phyloP scores from a whole-genome alignment of 2,888 invertebrate genomes.

The Acleris cristana region DNA sequence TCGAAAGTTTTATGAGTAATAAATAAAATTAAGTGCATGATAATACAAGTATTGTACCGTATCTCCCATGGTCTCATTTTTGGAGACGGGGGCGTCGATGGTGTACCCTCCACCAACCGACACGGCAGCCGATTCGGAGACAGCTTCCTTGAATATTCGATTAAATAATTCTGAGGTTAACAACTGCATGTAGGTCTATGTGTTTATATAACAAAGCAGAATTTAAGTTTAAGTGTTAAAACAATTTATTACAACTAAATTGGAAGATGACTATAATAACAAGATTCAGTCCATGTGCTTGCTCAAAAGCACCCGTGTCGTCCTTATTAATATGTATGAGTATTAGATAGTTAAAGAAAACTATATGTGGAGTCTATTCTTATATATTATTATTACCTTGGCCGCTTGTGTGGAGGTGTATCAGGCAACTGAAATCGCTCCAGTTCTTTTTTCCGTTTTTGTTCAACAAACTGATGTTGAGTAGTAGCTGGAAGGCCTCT shows the following conservation, averaged over 20 bases:
- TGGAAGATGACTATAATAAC: conserved; percentile 1
- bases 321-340: conserved; percentile 3
- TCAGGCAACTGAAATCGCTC: too few relatives aligned
- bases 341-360: background rate
- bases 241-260: background rate
- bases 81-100: conserved; percentile 3
- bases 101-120: background rate
- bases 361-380: too few relatives aligned
- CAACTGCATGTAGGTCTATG: background rate
- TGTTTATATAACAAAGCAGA: conserved; percentile 1
- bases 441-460: too few relatives aligned
- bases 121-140: conserved; percentile 1
- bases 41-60: conserved; percentile 1
- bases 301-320: background rate
- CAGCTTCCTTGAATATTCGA: background rate
- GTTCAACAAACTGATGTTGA: too few relatives aligned
- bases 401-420: too few relatives aligned
- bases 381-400: too few relatives aligned
- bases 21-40: conserved; percentile 1
- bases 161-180: background rate
- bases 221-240: background rate
- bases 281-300: background rate
- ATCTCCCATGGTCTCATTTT: conserved; percentile 1
- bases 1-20: conserved; percentile 1
- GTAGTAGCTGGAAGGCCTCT: too few relatives aligned